phyloP scores from a whole-genome alignment of 1,140 invertebrate species.

The Calycopis cecrops region DNA sequence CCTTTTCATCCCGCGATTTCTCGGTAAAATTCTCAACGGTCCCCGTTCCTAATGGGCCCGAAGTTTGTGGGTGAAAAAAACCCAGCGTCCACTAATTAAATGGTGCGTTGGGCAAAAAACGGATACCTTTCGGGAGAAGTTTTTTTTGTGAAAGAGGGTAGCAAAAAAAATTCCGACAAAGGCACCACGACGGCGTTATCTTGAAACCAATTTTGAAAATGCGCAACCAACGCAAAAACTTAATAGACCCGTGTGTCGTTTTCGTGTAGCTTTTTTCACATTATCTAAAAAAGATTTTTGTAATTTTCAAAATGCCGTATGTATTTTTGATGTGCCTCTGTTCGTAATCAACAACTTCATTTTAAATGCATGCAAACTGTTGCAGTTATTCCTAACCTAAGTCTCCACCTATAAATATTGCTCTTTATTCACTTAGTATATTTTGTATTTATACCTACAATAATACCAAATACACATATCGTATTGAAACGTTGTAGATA shows the following conservation, averaged over 20 bases:
- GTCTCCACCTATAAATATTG: too few relatives aligned
- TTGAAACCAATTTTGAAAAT: slow-evolving; percentile 50
- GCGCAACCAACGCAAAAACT: slow-evolving; percentile 47
- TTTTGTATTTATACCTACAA: too few relatives aligned
- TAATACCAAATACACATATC: too few relatives aligned
- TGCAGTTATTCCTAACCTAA: too few relatives aligned
- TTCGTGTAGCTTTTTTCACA: slow-evolving; percentile 6
- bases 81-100: slow-evolving; percentile 55
- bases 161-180: slow-evolving; percentile 64
- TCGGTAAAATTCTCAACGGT: slow-evolving; percentile 6
- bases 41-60: neutral
- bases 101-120: slow-evolving; percentile 50
- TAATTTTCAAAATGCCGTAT: too few relatives aligned
- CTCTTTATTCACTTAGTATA: too few relatives aligned
- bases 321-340: too few relatives aligned
- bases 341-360: too few relatives aligned
- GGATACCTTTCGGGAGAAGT: slow-evolving; percentile 42
- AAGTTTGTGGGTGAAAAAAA: neutral
- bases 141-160: slow-evolving; percentile 41
- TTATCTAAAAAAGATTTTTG: slow-evolving; percentile 3
- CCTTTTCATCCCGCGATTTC: slow-evolving; percentile 5
- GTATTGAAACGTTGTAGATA: too few relatives aligned
- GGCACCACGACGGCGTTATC: slow-evolving; percentile 42
- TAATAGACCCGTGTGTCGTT: slow-evolving; percentile 25
- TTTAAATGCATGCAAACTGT: too few relatives aligned